These are phyloP conservation scores for Gortyna flavago DNA, from an alignment of 2,888 invertebrate genomes.

Conservation along the genomic window DNA sequence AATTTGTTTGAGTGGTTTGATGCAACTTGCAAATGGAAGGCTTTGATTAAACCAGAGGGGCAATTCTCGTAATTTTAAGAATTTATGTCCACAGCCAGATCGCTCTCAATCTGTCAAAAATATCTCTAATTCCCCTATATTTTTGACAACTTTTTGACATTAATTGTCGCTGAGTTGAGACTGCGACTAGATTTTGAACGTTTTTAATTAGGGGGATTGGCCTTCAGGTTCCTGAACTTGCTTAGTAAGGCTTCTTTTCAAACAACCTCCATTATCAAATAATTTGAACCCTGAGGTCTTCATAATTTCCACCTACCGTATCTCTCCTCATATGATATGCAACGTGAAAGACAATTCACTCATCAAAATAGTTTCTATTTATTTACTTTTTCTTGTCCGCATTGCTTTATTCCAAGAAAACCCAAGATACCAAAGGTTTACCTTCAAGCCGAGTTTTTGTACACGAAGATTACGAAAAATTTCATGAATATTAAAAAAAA, in stretches of 20 bases:
- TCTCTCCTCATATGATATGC: not conserved
- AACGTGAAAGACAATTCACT: not conserved
- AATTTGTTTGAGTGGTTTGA: constrained; percentile 19
- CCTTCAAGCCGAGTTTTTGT: constrained; percentile 53
- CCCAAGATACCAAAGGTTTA: constrained; percentile 59
- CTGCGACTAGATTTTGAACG: not conserved
- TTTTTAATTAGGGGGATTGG: not conserved
- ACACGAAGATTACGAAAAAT: constrained; percentile 60
- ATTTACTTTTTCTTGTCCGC: constrained; percentile 18
- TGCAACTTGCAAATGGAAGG: not conserved
- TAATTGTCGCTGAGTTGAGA: not conserved
- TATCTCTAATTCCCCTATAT: not conserved
- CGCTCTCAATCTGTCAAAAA: not conserved
- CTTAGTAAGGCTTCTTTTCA: not conserved
- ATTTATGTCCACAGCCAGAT: not conserved
- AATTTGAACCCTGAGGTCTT: not conserved
- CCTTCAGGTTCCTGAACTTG: not conserved
- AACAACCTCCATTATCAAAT: not conserved
- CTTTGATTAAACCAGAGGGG: not conserved
- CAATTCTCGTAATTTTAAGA: not conserved
- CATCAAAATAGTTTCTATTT: not conserved
- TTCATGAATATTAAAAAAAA: constrained; percentile 68
- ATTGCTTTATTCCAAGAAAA: constrained; percentile 23
- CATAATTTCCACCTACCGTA: not conserved
- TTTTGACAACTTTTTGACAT: not conserved